These are phyloP conservation scores for Heliconius melpomene DNA, from an alignment of 1,140 invertebrate genomes.

Conservation along the genomic window DNA sequence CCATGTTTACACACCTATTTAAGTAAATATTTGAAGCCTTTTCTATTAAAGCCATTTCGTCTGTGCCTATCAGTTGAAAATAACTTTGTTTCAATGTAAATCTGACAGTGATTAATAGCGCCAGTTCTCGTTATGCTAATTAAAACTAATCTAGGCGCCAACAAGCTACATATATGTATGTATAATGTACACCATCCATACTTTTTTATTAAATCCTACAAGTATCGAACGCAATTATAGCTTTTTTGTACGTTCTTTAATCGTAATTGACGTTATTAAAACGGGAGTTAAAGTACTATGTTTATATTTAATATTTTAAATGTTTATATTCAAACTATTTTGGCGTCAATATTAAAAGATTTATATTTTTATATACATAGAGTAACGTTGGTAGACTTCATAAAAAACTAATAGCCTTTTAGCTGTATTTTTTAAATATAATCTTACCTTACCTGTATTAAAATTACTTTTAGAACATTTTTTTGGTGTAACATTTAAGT, in stretches of 20 bases:
- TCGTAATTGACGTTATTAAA: not conserved
- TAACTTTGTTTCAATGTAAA: conserved; percentile 21
- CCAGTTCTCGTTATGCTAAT: conserved; percentile 27
- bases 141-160: conserved; percentile 25
- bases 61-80: not conserved
- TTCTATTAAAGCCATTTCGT: not conserved
- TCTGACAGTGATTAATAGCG: conserved; percentile 26
- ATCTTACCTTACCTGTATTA: not conserved
- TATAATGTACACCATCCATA: not conserved
- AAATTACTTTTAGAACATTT: not conserved
- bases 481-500: not conserved
- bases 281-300: not conserved
- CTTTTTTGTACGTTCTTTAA: not conserved
- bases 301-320: not conserved
- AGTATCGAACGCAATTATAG: not conserved
- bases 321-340: not conserved
- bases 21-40: not conserved
- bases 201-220: not conserved
- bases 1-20: conserved; percentile 7
- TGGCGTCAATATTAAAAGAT: no score
- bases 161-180: not conserved
- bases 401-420: no score
- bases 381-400: no score
- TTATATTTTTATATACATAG: no score
- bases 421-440: no score